Conservation (phyloP, 1,140 invertebrate genomes). For the Ericerus pela region DNA sequence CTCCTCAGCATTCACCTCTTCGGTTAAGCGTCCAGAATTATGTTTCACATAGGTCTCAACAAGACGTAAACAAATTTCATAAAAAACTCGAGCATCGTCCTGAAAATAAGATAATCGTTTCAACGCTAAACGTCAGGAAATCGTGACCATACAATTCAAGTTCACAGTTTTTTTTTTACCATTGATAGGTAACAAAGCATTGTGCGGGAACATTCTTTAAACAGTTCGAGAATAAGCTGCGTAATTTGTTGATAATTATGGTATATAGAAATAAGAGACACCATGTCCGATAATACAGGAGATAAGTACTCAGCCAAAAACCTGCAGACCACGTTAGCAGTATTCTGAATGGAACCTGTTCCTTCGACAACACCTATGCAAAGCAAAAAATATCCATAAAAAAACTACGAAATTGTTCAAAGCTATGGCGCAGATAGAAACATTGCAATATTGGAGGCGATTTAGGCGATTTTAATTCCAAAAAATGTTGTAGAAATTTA, state of each 20-base stretch:
- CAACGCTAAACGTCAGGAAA: not conserved
- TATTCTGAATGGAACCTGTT: slow-evolving; percentile 42
- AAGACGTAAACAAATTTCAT: slow-evolving; percentile 42
- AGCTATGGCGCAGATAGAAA: too few species aligned
- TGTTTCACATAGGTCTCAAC: slow-evolving; percentile 57
- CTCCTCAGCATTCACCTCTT: slow-evolving; percentile 46
- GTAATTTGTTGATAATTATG: slow-evolving; percentile 71
- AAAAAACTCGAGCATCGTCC: slow-evolving; percentile 41
- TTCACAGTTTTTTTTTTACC: slow-evolving; percentile 33
- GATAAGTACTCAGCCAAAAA: slow-evolving; percentile 47
- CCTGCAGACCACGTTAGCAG: slow-evolving; percentile 39
- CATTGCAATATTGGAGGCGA: too few species aligned
- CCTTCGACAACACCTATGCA: slow-evolving; percentile 12
- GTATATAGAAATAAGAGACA: slow-evolving; percentile 51
- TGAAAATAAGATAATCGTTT: slow-evolving; percentile 24
- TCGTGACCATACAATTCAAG: too few species aligned
- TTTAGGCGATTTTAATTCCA: too few species aligned
- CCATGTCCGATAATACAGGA: slow-evolving; percentile 46
- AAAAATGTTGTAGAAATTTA: too few species aligned
- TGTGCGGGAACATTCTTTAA: slow-evolving; percentile 49
- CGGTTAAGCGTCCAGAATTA: slow-evolving; percentile 37
- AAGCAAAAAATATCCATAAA: too few species aligned
- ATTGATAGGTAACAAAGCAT: slow-evolving; percentile 48
- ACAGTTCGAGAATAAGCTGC: slow-evolving; percentile 58
- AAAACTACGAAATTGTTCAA: not conserved